phyloP scores from a whole-genome alignment of 2,113 vertebrate genomes.

The Carassius gibelio region DNA sequence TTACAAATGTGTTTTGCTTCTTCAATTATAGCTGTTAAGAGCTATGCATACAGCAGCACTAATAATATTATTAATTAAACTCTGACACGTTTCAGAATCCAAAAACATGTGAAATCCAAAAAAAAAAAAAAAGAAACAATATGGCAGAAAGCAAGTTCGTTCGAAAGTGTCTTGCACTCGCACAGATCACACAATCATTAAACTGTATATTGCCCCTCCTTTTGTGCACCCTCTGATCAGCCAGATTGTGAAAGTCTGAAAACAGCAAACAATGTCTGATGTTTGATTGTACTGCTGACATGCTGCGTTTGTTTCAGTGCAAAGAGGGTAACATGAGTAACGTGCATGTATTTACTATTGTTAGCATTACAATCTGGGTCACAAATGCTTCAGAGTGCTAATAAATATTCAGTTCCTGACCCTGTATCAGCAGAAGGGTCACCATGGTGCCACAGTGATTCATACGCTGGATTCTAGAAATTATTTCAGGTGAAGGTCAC shows the following conservation, averaged over 20 bases:
- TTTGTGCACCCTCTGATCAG: slow-evolving; percentile 11
- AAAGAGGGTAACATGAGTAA: slow-evolving; percentile 51
- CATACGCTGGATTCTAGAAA: slow-evolving; percentile 50
- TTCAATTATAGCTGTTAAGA: no score
- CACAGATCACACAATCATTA: not conserved
- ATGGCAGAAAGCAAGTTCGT: no score
- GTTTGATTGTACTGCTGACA: slow-evolving; percentile 58
- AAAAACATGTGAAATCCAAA: not conserved
- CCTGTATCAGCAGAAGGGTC: slow-evolving; percentile 15
- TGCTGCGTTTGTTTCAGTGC: not conserved
- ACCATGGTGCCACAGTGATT: slow-evolving; percentile 32
- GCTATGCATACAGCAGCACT: no score
- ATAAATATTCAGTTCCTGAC: slow-evolving; percentile 66
- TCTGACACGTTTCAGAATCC: not conserved
- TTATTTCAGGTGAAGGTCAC: slow-evolving; percentile 49
- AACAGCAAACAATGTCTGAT: slow-evolving; percentile 20
- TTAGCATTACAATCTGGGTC: slow-evolving; percentile 64
- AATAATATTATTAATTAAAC: no score
- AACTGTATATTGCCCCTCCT: not conserved
- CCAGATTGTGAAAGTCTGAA: slow-evolving; percentile 38
- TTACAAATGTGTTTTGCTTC: no score
- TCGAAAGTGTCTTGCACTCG: not conserved
- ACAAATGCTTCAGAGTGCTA: slow-evolving; percentile 57
- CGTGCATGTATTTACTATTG: slow-evolving; percentile 66
- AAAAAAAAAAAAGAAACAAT: not conserved